Evolutionary conservation across 2,113 vertebrate genomes (phyloP).

Genomic region (Acanthisitta chloris): DNA sequence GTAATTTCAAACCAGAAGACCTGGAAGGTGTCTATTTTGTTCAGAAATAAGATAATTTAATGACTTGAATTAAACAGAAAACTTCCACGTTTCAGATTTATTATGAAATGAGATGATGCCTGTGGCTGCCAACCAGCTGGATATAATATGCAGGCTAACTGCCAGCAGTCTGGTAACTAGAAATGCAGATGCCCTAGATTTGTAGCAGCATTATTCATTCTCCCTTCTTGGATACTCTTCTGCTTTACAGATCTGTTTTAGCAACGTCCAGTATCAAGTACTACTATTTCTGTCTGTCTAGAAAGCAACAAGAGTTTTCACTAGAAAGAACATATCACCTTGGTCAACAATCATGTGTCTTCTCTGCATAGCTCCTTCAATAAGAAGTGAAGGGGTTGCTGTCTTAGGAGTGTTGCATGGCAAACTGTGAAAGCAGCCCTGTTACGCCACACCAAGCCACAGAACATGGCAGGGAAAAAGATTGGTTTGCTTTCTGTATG

Average conservation of each 20-base stretch:
- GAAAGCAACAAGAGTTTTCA: neutral
- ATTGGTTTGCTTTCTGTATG: neutral
- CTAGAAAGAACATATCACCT: neutral
- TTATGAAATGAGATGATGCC: neutral
- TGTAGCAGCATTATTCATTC: neutral
- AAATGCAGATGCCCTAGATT: neutral
- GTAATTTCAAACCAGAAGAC: neutral
- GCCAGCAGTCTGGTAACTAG: neutral
- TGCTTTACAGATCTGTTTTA: neutral
- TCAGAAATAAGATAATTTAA: neutral
- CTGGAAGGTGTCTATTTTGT: neutral
- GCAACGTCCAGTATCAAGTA: neutral
- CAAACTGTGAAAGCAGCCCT: neutral
- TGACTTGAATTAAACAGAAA: neutral
- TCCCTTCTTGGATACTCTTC: neutral
- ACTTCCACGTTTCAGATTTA: neutral
- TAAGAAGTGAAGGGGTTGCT: accelerated
- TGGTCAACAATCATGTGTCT: neutral
- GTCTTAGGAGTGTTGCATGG: neutral
- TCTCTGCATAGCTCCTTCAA: neutral
- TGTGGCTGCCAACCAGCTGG: neutral
- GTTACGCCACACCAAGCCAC: neutral
- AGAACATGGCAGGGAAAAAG: neutral
- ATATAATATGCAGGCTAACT: neutral
- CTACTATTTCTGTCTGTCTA: neutral